Percentiles rank a stretch among this genome's conserved stretches.
These are phyloP conservation scores for Oscheius onirici DNA, from an alignment of 2,888 invertebrate species.

Conservation along the genomic window DNA sequence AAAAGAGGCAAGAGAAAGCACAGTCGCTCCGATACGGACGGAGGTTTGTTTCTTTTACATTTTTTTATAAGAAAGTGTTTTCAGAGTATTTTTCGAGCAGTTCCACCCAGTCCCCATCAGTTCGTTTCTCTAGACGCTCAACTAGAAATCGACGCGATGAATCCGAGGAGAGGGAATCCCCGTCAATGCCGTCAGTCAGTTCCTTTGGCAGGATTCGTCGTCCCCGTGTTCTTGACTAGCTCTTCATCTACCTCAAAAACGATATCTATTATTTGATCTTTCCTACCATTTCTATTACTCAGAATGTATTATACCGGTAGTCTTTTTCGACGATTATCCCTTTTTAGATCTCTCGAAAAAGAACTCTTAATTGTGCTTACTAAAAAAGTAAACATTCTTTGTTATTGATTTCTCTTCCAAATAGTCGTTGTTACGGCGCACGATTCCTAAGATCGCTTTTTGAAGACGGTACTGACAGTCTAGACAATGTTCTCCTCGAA, in stretches of 20 bases:
- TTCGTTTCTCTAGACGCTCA: neutral
- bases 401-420: neutral
- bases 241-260: no score
- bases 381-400: neutral
- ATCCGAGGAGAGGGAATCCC: neutral
- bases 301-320: neutral
- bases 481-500: no score
- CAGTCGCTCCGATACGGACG: neutral
- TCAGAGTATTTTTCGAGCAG: constrained; percentile 4
- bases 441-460: no score
- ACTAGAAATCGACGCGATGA: neutral
- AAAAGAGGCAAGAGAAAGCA: constrained; percentile 8
- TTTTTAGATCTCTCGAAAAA: neutral
- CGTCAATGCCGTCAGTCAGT: neutral
- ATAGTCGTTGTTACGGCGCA: no score
- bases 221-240: neutral
- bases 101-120: neutral
- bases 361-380: neutral
- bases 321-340: neutral
- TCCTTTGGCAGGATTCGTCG: neutral
- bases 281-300: no score
- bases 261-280: neutral
- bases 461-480: no score
- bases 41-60: neutral
- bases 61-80: neutral